These are phyloP conservation scores for Micrastur ruficollis DNA, from an alignment of 2,797 vertebrate species.

Conservation along the genomic window DNA sequence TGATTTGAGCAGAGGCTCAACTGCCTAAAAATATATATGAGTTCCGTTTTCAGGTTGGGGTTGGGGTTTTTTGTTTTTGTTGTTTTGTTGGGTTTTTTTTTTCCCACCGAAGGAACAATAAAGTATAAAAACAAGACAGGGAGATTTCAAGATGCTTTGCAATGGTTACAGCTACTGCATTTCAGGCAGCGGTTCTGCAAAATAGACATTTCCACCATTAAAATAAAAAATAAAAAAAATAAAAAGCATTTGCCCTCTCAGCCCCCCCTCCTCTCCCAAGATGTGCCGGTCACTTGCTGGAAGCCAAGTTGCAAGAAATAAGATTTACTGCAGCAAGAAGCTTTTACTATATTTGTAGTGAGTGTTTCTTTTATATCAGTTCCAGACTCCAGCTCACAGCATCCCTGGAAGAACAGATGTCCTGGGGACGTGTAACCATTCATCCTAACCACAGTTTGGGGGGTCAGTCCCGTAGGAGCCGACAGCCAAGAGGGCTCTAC, in stretches of 20 bases:
- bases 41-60: background rate
- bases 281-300: background rate
- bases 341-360: constrained; percentile 34
- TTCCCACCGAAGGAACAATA: background rate
- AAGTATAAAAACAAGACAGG: background rate
- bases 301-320: constrained; percentile 4
- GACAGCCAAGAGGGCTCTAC: constrained; percentile 65
- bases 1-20: constrained; percentile 18
- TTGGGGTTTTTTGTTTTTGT: background rate
- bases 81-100: background rate
- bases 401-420: constrained; percentile 65
- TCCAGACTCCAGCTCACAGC: constrained; percentile 55
- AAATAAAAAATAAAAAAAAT: background rate
- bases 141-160: background rate
- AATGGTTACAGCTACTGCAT: background rate
- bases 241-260: background rate
- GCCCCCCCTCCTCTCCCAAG: background rate
- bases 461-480: constrained; percentile 65
- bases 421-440: constrained; percentile 51
- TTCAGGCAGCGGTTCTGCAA: background rate
- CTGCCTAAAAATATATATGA: background rate
- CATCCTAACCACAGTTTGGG: constrained; percentile 63
- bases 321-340: constrained; percentile 39
- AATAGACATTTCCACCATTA: background rate
- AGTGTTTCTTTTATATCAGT: constrained; percentile 29